These are phyloP conservation scores for Mus spretus DNA, from an alignment of 2,797 vertebrate genomes.

Conservation along the genomic window DNA sequence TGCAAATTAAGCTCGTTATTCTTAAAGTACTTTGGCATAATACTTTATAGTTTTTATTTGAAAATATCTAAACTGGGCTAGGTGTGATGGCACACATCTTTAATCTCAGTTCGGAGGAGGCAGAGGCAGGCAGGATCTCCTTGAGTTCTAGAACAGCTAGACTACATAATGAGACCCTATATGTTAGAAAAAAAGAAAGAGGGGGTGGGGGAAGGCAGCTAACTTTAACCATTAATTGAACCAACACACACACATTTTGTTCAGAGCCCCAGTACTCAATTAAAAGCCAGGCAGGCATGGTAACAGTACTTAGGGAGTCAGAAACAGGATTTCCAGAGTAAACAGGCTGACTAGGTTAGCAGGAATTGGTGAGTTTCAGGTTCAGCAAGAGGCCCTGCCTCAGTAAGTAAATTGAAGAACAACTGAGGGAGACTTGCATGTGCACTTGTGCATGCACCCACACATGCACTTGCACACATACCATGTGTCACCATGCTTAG, in stretches of 20 bases:
- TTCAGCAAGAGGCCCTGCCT: neutral
- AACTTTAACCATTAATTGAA: neutral
- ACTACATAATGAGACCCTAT: neutral
- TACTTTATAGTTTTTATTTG: constrained; percentile 66
- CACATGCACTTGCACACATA: neutral
- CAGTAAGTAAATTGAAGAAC: neutral
- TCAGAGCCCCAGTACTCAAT: neutral
- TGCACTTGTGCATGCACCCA: neutral
- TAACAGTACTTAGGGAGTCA: neutral
- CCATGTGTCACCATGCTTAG: neutral
- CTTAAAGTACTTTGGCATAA: constrained; percentile 66
- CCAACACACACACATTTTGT: neutral
- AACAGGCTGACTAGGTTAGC: neutral
- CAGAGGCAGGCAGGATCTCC: neutral
- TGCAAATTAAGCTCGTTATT: constrained; percentile 63
- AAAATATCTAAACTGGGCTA: constrained; percentile 63
- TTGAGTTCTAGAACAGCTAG: neutral
- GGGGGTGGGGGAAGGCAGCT: no score
- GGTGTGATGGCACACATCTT: neutral
- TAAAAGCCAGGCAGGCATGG: neutral
- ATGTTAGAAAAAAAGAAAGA: neutral
- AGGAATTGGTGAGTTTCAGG: neutral
- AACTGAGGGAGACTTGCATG: neutral
- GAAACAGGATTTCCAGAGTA: neutral
- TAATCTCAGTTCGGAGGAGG: neutral